Percentiles rank a stretch among this genome's conserved stretches.
These are phyloP conservation scores for Crocodylus rhombifer DNA, from an alignment of 2,797 vertebrate genomes.

Conservation along the genomic window DNA sequence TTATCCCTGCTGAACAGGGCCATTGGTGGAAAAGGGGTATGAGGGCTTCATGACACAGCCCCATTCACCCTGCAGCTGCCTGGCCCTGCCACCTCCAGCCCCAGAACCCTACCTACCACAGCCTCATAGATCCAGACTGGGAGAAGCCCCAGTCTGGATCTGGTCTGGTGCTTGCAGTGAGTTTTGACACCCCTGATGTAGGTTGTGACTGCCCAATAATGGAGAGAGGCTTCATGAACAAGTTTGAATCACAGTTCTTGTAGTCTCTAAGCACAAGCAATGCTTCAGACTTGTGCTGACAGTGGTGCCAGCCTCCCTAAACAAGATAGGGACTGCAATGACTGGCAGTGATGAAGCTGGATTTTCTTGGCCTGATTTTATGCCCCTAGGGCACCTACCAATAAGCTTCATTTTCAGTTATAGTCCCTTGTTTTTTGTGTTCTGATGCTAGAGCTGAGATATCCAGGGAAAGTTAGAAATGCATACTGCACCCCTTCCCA, in stretches of 20 bases:
- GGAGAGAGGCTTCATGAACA: not conserved
- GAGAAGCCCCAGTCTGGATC: no score
- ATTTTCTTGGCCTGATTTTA: not conserved
- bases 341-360: not conserved
- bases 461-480: not conserved
- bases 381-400: not conserved
- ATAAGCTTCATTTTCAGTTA: not conserved
- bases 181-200: no score
- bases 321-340: not conserved
- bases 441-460: rapidly evolving
- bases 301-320: not conserved
- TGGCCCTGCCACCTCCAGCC: no score
- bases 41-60: no score
- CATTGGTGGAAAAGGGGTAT: no score
- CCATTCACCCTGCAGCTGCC: no score
- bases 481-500: rapidly evolving
- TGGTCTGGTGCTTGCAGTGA: no score
- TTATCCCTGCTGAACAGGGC: no score
- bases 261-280: not conserved
- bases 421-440: rapidly evolving
- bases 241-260: not conserved
- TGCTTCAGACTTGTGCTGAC: not conserved
- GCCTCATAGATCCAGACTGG: no score
- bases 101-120: no score
- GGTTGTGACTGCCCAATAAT: not conserved